Evolutionary conservation across 2,113 vertebrate genomes (phyloP).

Genomic region (Xiphorhynchus elegans): DNA sequence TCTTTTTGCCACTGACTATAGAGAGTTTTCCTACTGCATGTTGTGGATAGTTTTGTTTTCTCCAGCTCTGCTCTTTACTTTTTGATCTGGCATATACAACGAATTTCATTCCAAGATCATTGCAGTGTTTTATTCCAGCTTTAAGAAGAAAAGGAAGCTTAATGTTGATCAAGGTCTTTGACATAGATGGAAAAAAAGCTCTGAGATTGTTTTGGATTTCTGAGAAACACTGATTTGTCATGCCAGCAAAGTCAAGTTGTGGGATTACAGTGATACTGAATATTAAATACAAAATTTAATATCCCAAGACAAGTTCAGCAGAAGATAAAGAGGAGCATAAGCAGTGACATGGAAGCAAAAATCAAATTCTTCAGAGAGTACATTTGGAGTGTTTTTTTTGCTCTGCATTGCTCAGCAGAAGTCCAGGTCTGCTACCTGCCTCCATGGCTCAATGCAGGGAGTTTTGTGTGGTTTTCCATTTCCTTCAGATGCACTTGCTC

Average conservation of each 20-base stretch:
- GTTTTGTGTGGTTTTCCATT: neutral
- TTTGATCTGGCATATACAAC: neutral
- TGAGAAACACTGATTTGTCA: neutral
- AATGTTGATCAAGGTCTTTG: neutral
- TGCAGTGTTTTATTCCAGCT: neutral
- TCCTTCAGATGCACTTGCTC: neutral
- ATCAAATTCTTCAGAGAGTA: neutral
- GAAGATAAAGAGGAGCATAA: neutral
- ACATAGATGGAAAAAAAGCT: neutral
- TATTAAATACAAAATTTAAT: neutral
- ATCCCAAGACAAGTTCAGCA: neutral
- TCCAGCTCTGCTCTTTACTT: neutral
- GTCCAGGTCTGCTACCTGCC: neutral
- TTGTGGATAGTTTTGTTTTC: neutral
- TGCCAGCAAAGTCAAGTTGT: neutral
- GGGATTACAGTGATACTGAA: neutral
- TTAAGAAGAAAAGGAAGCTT: neutral
- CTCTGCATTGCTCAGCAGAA: neutral
- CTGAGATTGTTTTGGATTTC: slow-evolving; percentile 1
- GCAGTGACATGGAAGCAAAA: neutral
- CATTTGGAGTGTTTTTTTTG: neutral
- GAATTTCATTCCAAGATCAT: neutral
- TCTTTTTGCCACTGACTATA: neutral
- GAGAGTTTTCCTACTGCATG: neutral
- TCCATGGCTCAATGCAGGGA: rapidly evolving